Evolutionary conservation across 2,888 invertebrate species (phyloP).

Genomic region (Scaptomyza flava): DNA sequence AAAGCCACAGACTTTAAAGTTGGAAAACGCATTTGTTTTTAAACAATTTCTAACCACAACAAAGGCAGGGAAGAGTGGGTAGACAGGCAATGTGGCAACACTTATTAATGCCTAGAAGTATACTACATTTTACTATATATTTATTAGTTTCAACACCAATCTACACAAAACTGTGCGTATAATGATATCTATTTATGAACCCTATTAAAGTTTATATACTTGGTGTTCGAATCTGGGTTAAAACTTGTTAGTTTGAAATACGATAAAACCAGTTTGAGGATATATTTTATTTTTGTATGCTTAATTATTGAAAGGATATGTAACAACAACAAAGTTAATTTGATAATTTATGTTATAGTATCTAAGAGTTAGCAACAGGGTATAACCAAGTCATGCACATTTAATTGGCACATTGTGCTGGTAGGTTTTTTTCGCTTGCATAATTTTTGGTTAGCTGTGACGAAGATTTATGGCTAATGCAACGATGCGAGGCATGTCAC

Average conservation of each 20-base stretch:
- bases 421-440: constrained; percentile 25
- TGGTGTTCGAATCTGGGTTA: no score
- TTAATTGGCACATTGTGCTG: neutral
- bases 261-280: no score
- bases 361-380: neutral
- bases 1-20: no score
- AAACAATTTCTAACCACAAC: neutral
- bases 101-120: neutral
- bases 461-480: constrained; percentile 66
- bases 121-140: neutral
- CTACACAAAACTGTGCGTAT: no score
- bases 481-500: constrained; percentile 50
- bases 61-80: neutral
- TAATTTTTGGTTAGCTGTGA: constrained; percentile 54
- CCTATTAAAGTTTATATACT: no score
- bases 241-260: no score
- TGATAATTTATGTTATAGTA: neutral
- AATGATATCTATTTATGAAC: no score
- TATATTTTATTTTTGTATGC: no score
- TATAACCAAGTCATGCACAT: neutral
- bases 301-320: no score
- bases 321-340: no score
- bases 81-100: neutral
- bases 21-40: neutral
- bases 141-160: neutral